Percentiles rank a stretch among this genome's conserved stretches.
Evolutionary conservation across 1,140 invertebrate species (phyloP).

Genomic region (Gonatopus flavifemur): DNA sequence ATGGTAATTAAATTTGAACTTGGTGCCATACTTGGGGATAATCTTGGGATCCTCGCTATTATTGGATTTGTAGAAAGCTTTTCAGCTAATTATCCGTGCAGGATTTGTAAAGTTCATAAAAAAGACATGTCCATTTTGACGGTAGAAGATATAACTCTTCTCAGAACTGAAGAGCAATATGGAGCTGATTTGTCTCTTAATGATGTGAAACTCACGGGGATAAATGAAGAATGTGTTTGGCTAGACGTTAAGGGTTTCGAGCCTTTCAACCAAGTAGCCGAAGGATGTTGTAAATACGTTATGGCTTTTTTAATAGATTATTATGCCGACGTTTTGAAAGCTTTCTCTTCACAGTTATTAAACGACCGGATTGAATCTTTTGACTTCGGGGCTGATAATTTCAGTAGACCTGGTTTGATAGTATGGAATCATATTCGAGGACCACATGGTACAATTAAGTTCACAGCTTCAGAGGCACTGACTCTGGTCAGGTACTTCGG

Average conservation of each 20-base stretch:
- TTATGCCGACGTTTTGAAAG: not conserved
- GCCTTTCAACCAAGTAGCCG: not conserved
- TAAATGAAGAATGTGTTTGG: slow-evolving; percentile 13
- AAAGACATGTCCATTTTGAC: slow-evolving; percentile 1
- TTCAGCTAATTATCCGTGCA: slow-evolving; percentile 9
- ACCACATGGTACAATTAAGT: not conserved
- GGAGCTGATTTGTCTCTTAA: not conserved
- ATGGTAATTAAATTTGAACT: slow-evolving; percentile 15
- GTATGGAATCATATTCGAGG: not conserved
- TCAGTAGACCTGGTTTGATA: not conserved
- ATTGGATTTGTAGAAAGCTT: slow-evolving; percentile 19
- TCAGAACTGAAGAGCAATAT: slow-evolving; percentile 14
- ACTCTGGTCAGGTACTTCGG: slow-evolving; percentile 2
- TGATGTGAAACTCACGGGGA: slow-evolving; percentile 3
- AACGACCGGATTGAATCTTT: not conserved
- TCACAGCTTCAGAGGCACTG: not conserved
- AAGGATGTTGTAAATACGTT: not conserved
- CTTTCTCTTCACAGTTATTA: not conserved
- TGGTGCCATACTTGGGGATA: slow-evolving; percentile 15
- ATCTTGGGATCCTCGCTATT: slow-evolving; percentile 16
- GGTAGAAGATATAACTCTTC: slow-evolving; percentile 8
- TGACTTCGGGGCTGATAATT: not conserved
- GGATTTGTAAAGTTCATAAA: slow-evolving; percentile 16
- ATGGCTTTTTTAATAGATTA: not conserved
- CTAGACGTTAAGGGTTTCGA: not conserved